Percentiles rank a stretch among this genome's conserved stretches.
Conservation (phyloP, 2,797 vertebrate species). For the Amblyopsis hoosieri region DNA sequence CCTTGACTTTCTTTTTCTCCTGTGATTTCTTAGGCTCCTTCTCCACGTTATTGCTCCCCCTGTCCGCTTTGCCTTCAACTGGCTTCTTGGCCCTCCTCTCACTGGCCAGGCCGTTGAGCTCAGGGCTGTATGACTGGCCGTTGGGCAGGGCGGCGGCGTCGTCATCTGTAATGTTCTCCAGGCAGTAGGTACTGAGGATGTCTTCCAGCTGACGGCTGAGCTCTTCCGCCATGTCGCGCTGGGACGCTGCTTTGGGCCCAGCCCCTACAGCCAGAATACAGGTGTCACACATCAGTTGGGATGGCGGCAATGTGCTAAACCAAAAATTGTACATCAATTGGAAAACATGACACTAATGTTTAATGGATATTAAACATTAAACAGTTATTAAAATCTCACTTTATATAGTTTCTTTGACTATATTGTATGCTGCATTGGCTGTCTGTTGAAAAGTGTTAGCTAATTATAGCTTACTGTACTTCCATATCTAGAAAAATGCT, state of each 20-base stretch:
- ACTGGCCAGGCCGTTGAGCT: conserved; percentile 80
- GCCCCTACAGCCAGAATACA: conserved; percentile 37
- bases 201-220: conserved; percentile 94
- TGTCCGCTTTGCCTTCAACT: conserved; percentile 74
- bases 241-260: conserved; percentile 42
- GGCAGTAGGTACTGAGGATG: conserved; percentile 93
- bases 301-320: background rate
- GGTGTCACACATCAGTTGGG: background rate
- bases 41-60: conserved; percentile 70
- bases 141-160: conserved; percentile 78
- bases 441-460: too few relatives aligned
- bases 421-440: too few relatives aligned
- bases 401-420: too few relatives aligned
- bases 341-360: too few relatives aligned
- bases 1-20: conserved; percentile 96
- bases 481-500: too few relatives aligned
- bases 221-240: conserved; percentile 88
- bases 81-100: conserved; percentile 80
- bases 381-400: too few relatives aligned
- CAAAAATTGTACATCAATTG: too few relatives aligned
- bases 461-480: too few relatives aligned
- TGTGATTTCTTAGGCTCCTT: conserved; percentile 88
- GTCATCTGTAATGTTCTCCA: conserved; percentile 75
- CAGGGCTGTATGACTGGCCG: conserved; percentile 76
- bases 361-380: too few relatives aligned